Conservation (phyloP, 2,888 invertebrate genomes). For the Cerastis leucographa region DNA sequence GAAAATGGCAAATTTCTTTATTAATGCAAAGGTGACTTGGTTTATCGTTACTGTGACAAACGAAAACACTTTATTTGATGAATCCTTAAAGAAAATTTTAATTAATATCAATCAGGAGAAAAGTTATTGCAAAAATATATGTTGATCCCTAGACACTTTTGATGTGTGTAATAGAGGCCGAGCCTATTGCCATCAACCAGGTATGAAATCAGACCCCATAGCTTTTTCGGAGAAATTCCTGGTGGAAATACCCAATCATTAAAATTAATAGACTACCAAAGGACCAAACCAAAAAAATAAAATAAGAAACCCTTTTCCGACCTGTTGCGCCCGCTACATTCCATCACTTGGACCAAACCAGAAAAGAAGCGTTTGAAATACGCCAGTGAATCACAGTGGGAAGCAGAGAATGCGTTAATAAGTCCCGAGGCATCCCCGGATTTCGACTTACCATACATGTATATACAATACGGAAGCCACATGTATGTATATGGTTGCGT, state of each 20-base stretch:
- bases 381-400: slow-evolving; percentile 85
- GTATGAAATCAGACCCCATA: not conserved
- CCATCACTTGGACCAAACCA: slow-evolving; percentile 63
- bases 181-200: not conserved
- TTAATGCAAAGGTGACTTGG: too few relatives aligned
- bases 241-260: not conserved
- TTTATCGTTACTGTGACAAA: too few relatives aligned
- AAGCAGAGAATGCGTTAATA: slow-evolving; percentile 87
- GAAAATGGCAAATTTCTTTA: too few relatives aligned
- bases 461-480: slow-evolving; percentile 50
- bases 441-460: slow-evolving; percentile 66
- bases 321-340: slow-evolving; percentile 42
- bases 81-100: too few relatives aligned
- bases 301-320: not conserved
- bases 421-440: slow-evolving; percentile 78
- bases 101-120: too few relatives aligned
- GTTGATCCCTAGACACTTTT: too few relatives aligned
- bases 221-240: not conserved
- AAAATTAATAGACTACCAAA: not conserved
- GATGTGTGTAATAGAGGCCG: not conserved
- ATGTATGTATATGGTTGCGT: slow-evolving; percentile 14
- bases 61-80: too few relatives aligned
- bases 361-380: slow-evolving; percentile 83
- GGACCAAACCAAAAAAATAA: not conserved
- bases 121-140: too few relatives aligned